A percentile compares a stretch with the other conserved stretches of the same genome.
phyloP scores from a whole-genome alignment of 2,113 vertebrate genomes.

The Abramis brama region DNA sequence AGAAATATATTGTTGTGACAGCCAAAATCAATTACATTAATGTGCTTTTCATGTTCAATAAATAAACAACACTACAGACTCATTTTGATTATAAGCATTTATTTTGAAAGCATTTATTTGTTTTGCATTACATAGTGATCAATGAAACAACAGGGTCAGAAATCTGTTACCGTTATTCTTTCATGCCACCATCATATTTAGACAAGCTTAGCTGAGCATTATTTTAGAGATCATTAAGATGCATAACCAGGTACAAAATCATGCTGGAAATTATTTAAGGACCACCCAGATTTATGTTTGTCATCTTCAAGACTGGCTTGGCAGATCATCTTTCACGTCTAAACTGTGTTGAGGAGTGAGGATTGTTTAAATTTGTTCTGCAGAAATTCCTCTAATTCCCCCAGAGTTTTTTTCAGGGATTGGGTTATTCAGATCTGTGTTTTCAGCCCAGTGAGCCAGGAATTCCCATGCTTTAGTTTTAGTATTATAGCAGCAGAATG shows the following conservation, averaged over 20 bases:
- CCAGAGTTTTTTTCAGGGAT: background rate
- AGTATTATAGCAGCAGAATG: background rate
- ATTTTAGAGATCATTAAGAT: background rate
- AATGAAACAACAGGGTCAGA: background rate
- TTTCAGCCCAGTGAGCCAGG: background rate
- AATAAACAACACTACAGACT: too few relatives aligned
- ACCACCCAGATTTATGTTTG: too few relatives aligned
- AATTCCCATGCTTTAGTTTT: background rate
- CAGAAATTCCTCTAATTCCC: background rate
- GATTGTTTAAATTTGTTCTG: accelerated
- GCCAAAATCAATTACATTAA: too few relatives aligned
- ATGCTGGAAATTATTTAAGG: background rate
- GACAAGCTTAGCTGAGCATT: background rate
- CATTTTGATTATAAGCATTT: too few relatives aligned
- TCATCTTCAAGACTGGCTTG: background rate
- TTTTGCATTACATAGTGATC: background rate
- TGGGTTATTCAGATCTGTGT: background rate
- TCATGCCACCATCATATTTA: background rate
- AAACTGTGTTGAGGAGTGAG: background rate
- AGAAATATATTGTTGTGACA: too few relatives aligned
- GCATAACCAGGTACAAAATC: background rate
- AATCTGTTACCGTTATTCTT: background rate
- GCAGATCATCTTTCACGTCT: background rate
- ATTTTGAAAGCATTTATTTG: background rate
- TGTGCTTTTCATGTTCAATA: too few relatives aligned